Base-by-base conservation (phyloP, 2,888 invertebrate species). In the Thereva nobilitata region DNA sequence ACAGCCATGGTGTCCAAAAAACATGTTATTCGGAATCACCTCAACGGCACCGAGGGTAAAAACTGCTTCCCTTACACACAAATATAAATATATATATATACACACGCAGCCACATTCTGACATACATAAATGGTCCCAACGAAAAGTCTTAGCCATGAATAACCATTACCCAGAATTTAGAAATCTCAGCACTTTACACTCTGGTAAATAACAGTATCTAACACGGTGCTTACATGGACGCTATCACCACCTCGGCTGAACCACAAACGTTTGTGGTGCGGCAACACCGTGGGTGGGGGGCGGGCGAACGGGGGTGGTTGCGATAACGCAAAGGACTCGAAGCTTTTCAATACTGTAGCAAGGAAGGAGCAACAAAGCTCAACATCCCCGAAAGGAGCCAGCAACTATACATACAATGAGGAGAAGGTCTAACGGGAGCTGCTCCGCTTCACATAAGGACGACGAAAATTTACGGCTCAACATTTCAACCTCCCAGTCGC, bases 101-200 rank as follows among this genome's bases (percentile, higher is more conserved):
- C 61, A 61, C 61, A 61, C 50, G 61, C 41, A 61, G 61, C 40
- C 61, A 61, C 61, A 41, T 61, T 23, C 61, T 61, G 65, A 54
- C 55, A 55, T 55, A 66, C 52, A 66, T 57, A 66, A 66, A 66
- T 66, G 66, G 42, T 57, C 44, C 56, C 57, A 66, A 56, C 57
- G 66, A 66, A 65, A 65, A 66, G 66, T 66, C 57, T 57, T 12
- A 50, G n/a, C 61, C 59, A 66, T 66, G 59, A 66, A 66, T 66
- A 66, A 66, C 66, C 66, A 66, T 66, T 66, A 66, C 59, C 54
- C 34, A 52, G 50, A 66, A 56, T 66, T 66, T 66, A 57, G 59
- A 66, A 66, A 66, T 66, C 66, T 66, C 66, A 66, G 66, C 66
- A 66, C 45, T 66, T 66, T 66, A 66, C 66, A 66, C 59, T 52